Base-by-base conservation (phyloP, 30 jellyfish, hydroid and myxozoan species). In the Aurelia sp. region DNA sequence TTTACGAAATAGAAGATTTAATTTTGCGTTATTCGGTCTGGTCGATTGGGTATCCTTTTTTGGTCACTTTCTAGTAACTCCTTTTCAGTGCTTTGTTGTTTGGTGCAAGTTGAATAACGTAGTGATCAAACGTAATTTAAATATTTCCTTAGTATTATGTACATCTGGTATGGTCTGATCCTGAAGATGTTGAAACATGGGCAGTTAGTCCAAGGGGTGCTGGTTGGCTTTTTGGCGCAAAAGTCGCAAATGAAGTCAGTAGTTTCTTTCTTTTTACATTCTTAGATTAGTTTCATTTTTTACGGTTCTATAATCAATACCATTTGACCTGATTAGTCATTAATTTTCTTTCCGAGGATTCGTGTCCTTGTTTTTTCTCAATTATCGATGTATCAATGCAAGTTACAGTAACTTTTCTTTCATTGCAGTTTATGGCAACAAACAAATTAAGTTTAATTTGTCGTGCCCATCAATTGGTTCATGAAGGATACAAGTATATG, bases 171-270 rank as follows among this genome's bases (percentile, higher is more conserved):
- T 95, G 99, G 99, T 95, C 99, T 2, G 99, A 95, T 58, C 99
- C 99, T 20, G 99, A 95, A 35, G 99, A 95, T 21, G 96, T 95
- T 4, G 85, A 78, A 37, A 55, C 97, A 13, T 95, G 99, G 99
- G 96, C 96, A 15, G 91, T 89, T 44, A 95, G 99, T 71, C 99
- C 99, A 44, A 90, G 99, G 47, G 99, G 99, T 58, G 99, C 99
- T 27, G 99, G 99, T 3, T 95, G 99, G 99, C 87, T 95, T 53
- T 95, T 95, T 81, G 99, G 99, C 13, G 86, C 92, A 55, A 81
- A 64, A 30, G 98, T 89, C 18, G 95, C 99, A 22, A 90, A 82
- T 82, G 98, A 95, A 96, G 99, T 95, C 13, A 5, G 93, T 74
- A 11, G 7, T 89, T 44, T 44, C 59, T 79, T 15, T 0, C 31